Base-by-base conservation (phyloP, 2,888 invertebrate species). In the Anoplius nigerrimus region DNA sequence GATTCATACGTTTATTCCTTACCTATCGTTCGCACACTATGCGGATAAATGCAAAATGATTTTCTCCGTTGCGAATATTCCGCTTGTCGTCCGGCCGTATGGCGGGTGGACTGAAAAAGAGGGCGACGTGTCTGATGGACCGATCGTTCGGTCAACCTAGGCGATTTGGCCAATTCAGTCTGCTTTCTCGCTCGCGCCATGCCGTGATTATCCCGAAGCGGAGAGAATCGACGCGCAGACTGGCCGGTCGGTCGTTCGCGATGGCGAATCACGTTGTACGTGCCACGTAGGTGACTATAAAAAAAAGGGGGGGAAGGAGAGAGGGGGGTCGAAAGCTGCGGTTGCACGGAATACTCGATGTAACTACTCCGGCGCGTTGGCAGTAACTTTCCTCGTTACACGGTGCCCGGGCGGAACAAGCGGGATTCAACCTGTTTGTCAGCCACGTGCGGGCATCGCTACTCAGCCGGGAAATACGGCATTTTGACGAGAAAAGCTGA, bases 301-400 rank as follows among this genome's bases (percentile, higher is more conserved):
- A 60, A 66, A 66, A 66, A 66, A 62, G 46, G 24, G 21, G 21
- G 21, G 15, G 42, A n/a, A n/a, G 21, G n/a, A 5, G 18, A 24
- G 16, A 42, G 16, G 53, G 16, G n/a, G 51, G 27, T 22, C 24
- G 24, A 24, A 45, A n/a, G 45, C n/a, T 53, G 11, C 54, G 53
- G 58, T 63, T 20, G 58, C 66, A 53, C 16, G 24, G 43, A 21
- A 45, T 46, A 24, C 46, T 43, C 8, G 34, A 34, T 57, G 71
- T 62, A 66, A 69, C 68, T 24, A 56, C 54, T 34, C 34, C 34
- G 21, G 20, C 62, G 57, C 58, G 65, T 54, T 54, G 55, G 27
- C 64, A 62, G 67, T 72, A 77, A 78, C 70, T 78, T 78, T 61
- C 65, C 72, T 72, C 75, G 74, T 78, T 78, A 74, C 72, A 77